Evolutionary conservation across 1,140 invertebrate genomes (phyloP).

Genomic region (Drosophila kikkawai): DNA sequence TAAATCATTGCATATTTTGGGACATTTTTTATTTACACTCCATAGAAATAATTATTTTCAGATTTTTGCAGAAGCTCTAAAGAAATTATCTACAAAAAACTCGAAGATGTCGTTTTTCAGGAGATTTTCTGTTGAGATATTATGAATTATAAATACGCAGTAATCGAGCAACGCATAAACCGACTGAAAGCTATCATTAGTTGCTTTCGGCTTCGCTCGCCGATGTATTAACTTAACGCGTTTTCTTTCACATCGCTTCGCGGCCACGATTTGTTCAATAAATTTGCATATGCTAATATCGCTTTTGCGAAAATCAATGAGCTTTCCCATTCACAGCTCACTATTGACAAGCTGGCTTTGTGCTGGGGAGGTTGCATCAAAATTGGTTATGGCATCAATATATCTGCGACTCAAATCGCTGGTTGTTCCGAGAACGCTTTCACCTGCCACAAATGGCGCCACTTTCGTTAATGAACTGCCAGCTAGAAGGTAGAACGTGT

Average conservation of each 20-base stretch:
- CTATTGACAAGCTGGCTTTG: slow-evolving; percentile 38
- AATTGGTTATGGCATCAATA: slow-evolving; percentile 41
- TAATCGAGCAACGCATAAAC: slow-evolving; percentile 28
- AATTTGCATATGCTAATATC: slow-evolving; percentile 73
- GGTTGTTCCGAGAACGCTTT: slow-evolving; percentile 53
- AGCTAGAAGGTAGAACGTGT: slow-evolving; percentile 54
- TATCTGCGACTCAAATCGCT: slow-evolving; percentile 13
- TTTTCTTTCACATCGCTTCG: slow-evolving; percentile 46
- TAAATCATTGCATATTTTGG: background rate
- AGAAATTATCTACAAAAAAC: background rate
- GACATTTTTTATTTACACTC: background rate
- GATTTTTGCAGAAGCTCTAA: background rate
- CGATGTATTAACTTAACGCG: slow-evolving; percentile 29
- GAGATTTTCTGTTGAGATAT: background rate
- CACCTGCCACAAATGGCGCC: slow-evolving; percentile 33
- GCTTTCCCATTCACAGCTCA: slow-evolving; percentile 45
- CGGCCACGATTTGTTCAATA: slow-evolving; percentile 70
- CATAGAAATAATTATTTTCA: background rate
- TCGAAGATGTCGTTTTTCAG: background rate
- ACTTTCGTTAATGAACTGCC: slow-evolving; percentile 39
- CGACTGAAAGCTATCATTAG: slow-evolving; percentile 14
- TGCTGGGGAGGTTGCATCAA: slow-evolving; percentile 52
- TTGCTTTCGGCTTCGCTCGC: slow-evolving; percentile 17
- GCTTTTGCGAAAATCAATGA: slow-evolving; percentile 67
- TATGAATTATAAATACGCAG: background rate